A percentile compares a stretch with the other conserved stretches of the same genome.
phyloP scores from a whole-genome alignment of 2,113 vertebrate species.

The Pangasianodon hypophthalmus region DNA sequence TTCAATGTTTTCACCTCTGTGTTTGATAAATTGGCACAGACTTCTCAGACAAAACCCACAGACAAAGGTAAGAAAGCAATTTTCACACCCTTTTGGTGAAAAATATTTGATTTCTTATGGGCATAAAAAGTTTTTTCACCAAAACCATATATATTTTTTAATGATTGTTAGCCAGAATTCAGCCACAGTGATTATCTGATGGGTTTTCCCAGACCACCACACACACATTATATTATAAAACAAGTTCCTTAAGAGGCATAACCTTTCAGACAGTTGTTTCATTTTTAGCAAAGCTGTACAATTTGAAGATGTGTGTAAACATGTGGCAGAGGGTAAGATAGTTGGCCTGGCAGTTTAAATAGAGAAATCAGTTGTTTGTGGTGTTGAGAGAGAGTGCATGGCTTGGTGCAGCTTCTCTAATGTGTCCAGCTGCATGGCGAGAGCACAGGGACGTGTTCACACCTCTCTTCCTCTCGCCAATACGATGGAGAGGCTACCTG shows the following conservation, averaged over 20 bases:
- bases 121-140: background rate
- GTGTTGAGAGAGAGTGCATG: background rate
- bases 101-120: background rate
- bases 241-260: background rate
- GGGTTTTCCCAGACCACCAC: background rate
- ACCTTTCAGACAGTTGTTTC: background rate
- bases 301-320: background rate
- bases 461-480: constrained; percentile 62
- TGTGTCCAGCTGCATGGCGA: constrained; percentile 71
- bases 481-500: constrained; percentile 72
- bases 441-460: constrained; percentile 72
- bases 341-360: constrained; percentile 5
- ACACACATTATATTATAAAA: background rate
- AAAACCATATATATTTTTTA: background rate
- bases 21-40: background rate
- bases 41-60: background rate
- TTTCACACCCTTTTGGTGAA: background rate
- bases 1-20: background rate
- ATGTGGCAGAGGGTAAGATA: background rate
- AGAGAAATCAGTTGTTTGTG: constrained; percentile 13
- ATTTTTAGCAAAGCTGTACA: background rate
- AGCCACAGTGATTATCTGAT: background rate
- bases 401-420: constrained; percentile 47
- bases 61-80: background rate
- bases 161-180: background rate